These are phyloP conservation scores for Anarhynchus alexandrinus DNA, from an alignment of 2,113 vertebrate species.

Conservation along the genomic window DNA sequence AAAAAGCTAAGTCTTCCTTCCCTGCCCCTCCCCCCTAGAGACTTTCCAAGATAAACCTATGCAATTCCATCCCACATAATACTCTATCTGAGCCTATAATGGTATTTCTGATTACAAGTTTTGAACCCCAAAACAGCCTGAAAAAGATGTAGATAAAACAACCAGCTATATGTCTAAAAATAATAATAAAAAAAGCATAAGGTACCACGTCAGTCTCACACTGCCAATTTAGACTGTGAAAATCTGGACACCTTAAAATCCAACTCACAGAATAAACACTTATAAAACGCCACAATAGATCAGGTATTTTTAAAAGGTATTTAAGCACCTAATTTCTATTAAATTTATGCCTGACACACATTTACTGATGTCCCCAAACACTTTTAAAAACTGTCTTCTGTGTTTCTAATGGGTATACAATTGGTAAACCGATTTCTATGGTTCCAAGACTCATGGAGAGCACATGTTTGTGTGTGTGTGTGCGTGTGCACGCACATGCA, in stretches of 20 bases:
- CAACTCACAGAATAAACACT: background rate
- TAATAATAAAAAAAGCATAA: background rate
- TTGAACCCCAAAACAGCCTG: background rate
- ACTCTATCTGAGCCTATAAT: background rate
- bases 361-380: background rate
- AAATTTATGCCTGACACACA: background rate
- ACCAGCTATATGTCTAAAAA: background rate
- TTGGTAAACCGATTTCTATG: background rate
- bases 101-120: background rate
- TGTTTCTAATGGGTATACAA: background rate
- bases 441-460: background rate
- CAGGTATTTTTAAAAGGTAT: background rate
- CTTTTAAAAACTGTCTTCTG: accelerated
- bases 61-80: background rate
- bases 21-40: accelerated
- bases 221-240: background rate
- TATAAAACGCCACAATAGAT: accelerated
- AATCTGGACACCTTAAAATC: background rate
- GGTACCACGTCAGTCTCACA: background rate
- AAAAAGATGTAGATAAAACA: background rate
- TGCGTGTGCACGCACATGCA: too few species aligned
- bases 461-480: accelerated
- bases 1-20: background rate
- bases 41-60: background rate
- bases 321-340: background rate